A percentile compares a stretch with the other conserved stretches of the same genome.
Conservation (phyloP, 2,113 vertebrate species). For the Rhabdomys dilectus region DNA sequence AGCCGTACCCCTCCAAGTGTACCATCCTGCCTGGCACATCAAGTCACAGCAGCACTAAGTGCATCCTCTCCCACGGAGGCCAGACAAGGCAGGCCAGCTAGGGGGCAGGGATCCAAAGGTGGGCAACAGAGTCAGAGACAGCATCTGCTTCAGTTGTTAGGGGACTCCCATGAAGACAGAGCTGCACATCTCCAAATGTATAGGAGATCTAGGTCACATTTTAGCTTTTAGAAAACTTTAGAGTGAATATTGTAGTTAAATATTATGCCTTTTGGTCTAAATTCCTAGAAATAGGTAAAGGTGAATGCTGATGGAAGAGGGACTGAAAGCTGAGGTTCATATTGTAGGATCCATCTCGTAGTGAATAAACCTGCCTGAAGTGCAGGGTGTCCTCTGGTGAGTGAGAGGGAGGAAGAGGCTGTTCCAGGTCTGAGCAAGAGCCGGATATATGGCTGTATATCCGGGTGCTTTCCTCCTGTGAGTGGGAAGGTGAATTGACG, state of each 20-base stretch:
- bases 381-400: background rate
- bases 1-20: no score
- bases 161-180: no score
- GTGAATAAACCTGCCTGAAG: background rate
- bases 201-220: no score
- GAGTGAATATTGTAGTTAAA: background rate
- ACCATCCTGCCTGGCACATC: no score
- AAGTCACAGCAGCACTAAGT: no score
- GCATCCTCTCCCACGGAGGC: no score
- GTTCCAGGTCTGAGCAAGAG: background rate
- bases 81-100: no score
- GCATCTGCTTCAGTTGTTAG: no score
- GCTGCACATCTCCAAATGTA: no score
- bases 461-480: background rate
- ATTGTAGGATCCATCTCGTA: background rate
- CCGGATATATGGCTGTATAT: background rate
- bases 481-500: background rate
- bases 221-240: constrained; percentile 31
- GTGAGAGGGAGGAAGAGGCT: background rate
- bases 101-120: no score
- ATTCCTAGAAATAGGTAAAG: constrained; percentile 2
- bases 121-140: no score
- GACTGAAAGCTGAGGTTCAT: background rate
- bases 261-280: constrained; percentile 30
- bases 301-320: background rate